phyloP scores from a whole-genome alignment of 2,797 vertebrate genomes.

The Notamacropus eugenii region DNA sequence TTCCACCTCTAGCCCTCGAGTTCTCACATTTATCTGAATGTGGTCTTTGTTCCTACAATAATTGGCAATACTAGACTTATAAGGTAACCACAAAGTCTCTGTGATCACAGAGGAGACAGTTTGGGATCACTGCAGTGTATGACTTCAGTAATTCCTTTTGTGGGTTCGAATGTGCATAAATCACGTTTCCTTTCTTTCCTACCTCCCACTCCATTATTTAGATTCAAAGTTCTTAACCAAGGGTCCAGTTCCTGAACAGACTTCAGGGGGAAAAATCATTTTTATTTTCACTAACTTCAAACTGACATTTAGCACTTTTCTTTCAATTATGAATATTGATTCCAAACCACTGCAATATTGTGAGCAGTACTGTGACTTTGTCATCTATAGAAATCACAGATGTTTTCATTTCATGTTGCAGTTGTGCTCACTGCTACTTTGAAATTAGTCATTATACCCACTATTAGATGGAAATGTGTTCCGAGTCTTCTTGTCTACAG shows the following conservation, averaged over 20 bases:
- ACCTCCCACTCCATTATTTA: background rate
- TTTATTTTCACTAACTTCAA: background rate
- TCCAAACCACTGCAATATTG: background rate
- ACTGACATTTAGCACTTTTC: background rate
- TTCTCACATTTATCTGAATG: background rate
- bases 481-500: background rate
- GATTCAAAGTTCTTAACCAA: background rate
- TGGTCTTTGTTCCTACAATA: background rate
- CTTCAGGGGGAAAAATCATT: background rate
- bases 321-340: background rate
- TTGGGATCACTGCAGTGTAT: background rate
- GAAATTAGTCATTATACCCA: background rate
- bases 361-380: background rate
- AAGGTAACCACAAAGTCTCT: background rate
- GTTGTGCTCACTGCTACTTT: background rate
- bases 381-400: background rate
- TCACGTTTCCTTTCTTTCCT: background rate
- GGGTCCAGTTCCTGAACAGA: background rate
- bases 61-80: background rate
- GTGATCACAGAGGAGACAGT: background rate
- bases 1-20: background rate
- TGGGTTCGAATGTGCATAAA: background rate
- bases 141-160: background rate
- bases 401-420: background rate
- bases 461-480: background rate